Percentiles rank a stretch among this genome's conserved stretches.
phyloP scores from a whole-genome alignment of 2,113 vertebrate species.

The Uria lomvia region DNA sequence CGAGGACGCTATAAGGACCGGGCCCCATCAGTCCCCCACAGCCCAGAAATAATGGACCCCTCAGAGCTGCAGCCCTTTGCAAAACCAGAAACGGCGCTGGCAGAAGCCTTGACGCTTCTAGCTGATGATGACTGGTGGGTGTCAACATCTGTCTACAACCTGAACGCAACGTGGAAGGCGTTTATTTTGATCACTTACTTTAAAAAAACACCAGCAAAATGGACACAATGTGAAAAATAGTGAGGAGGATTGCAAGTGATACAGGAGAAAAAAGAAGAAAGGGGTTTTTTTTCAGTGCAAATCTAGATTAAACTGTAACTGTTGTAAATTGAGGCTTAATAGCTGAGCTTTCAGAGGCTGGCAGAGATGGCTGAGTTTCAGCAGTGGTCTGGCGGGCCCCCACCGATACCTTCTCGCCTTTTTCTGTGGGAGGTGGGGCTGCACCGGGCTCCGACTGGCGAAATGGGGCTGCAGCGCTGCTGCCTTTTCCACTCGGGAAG shows the following conservation, averaged over 20 bases:
- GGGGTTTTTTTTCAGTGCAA: rapidly evolving
- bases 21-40: conserved; percentile 44
- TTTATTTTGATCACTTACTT: not conserved
- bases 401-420: not conserved
- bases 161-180: rapidly evolving
- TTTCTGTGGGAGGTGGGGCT: not conserved
- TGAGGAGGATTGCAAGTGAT: too few species aligned
- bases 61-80: conserved; percentile 79
- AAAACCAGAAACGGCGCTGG: conserved; percentile 80
- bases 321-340: not conserved
- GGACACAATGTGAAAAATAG: rapidly evolving
- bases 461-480: not conserved
- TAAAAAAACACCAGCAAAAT: rapidly evolving
- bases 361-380: rapidly evolving
- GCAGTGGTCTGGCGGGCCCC: not conserved
- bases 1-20: conserved; percentile 69
- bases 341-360: not conserved
- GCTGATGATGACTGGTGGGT: conserved; percentile 87
- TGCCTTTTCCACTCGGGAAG: rapidly evolving
- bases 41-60: conserved; percentile 75
- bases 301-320: not conserved
- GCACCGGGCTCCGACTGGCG: rapidly evolving
- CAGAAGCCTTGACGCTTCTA: conserved; percentile 81
- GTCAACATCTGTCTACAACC: not conserved
- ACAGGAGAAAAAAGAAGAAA: not conserved